Base-by-base conservation (phyloP, 2,113 vertebrate species). In the Oncorhynchus masou region DNA sequence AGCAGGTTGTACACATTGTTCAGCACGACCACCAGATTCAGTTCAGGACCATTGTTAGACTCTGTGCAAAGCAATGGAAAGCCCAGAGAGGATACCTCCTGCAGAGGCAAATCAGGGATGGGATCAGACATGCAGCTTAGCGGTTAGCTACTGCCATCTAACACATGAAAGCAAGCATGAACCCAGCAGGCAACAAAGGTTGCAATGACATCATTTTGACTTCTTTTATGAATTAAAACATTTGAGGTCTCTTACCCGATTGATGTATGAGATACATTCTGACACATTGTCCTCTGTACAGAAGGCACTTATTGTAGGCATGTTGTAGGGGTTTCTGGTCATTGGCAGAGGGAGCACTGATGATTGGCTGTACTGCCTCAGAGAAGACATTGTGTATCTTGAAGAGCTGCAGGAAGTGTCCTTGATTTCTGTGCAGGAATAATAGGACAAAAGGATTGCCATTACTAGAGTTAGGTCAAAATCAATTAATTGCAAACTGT, bases 1-100 rank as follows among this genome's bases (percentile, higher is more conserved):
- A 99, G 94, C 74, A 99, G 93, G 83, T 97, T 96, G 80, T 97
- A 94, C 83, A 97, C 94, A 88, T 93, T 95, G 77, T 99, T 99
- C 74, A 99, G 87, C 72, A 95, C 86, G 51, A 94, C 88, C 75
- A 97, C 86, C 75, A 95, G 83, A 85, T 95, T 94, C 79, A 98
- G 88, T 71, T 94, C 94, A 65, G 84, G 84, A 80, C 82, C 87
- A 57, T 86, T 51, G 3, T 87, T 94, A 2, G 89, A 86, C 68
- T 94, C 94, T 0, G 76, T 84, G 85, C 95, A 96, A 81, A 96
- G 87, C 34, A 96, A 93, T 66, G 94, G 93, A 83, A 99, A 96
- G 6, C 96, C 96, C 70, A 99, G 79, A 2, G 94, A 94, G 51
- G 93, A 94, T 84, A 97, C 67, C 84, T 98, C 97, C 97, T 99